These are phyloP conservation scores for Linyphia triangularis DNA, from an alignment of 2,888 invertebrate genomes.

Conservation along the genomic window DNA sequence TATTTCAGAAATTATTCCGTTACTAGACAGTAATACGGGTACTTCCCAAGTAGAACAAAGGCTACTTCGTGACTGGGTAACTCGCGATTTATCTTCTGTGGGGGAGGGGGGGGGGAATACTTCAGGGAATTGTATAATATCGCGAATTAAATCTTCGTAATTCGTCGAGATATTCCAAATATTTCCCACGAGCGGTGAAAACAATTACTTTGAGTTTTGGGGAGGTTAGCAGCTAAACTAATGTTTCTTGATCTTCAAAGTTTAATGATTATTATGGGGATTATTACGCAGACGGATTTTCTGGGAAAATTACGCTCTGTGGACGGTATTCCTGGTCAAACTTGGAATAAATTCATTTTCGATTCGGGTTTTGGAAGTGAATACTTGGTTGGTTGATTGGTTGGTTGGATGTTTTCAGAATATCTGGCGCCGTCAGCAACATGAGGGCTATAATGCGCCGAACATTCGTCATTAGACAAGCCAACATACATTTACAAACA, in stretches of 20 bases:
- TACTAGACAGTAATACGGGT: constrained; percentile 1
- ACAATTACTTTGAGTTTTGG: neutral
- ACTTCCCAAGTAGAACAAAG: too few relatives aligned
- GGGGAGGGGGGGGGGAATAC: neutral
- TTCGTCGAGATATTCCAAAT: neutral
- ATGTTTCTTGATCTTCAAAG: neutral
- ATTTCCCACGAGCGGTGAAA: neutral
- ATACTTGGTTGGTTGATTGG: too few relatives aligned
- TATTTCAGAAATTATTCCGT: constrained; percentile 29
- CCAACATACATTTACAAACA: too few relatives aligned
- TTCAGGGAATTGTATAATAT: neutral
- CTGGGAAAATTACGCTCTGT: neutral
- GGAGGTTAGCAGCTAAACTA: neutral
- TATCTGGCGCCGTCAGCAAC: too few relatives aligned
- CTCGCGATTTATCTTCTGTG: constrained; percentile 5
- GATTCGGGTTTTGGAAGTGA: too few relatives aligned
- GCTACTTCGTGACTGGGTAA: neutral
- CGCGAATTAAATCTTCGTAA: constrained; percentile 25
- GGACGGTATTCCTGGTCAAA: too few relatives aligned
- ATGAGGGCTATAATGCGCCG: too few relatives aligned
- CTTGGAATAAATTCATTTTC: too few relatives aligned
- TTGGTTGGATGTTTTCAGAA: too few relatives aligned
- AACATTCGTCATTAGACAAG: too few relatives aligned
- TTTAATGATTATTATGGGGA: neutral
- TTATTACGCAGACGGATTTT: neutral